Conservation (phyloP, 2,888 invertebrate species). For the Protophormia terraenovae region DNA sequence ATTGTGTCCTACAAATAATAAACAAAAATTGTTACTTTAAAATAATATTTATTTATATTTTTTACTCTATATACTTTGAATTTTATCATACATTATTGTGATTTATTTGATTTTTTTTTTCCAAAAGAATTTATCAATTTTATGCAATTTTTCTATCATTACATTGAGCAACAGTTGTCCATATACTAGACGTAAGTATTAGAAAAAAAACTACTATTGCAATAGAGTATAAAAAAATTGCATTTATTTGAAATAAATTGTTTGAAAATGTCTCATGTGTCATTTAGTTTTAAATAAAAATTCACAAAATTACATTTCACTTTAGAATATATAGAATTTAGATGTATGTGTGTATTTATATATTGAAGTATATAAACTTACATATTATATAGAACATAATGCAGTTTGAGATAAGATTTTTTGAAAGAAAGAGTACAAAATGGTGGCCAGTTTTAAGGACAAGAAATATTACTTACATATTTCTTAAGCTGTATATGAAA, state of each 20-base stretch:
- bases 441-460: no score
- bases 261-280: constrained; percentile 51
- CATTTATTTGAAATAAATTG: constrained; percentile 52
- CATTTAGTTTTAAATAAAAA: constrained; percentile 42
- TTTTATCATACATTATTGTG: constrained; percentile 2
- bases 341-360: not conserved
- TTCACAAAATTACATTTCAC: constrained; percentile 22
- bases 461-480: no score
- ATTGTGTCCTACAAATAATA: not conserved
- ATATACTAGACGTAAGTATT: not conserved
- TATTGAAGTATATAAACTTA: not conserved
- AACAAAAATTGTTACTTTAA: not conserved
- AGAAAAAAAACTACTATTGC: not conserved
- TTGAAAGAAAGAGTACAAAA: not conserved
- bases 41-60: not conserved
- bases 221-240: not conserved
- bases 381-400: not conserved
- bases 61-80: not conserved
- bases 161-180: constrained; percentile 24
- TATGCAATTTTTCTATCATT: not conserved
- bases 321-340: constrained; percentile 12
- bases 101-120: not conserved
- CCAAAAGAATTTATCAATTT: not conserved
- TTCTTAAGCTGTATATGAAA: no score
- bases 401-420: not conserved